Conservation (phyloP, 2,797 vertebrate genomes). For the Tapirus indicus region DNA sequence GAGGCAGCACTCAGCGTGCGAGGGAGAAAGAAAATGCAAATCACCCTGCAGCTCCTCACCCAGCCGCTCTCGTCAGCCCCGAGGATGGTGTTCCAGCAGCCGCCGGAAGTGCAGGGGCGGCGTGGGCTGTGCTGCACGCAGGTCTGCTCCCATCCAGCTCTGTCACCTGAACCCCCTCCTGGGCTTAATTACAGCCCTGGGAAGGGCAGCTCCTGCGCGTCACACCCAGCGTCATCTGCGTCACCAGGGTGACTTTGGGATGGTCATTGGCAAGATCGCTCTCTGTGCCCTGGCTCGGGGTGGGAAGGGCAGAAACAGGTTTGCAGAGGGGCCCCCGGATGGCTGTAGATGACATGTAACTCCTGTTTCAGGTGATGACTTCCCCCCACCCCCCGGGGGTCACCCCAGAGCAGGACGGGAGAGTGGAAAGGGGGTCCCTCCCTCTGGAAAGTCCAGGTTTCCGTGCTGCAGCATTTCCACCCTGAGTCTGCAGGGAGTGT, state of each 20-base stretch:
- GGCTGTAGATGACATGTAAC: not conserved
- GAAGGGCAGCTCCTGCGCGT: not conserved
- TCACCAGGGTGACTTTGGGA: not conserved
- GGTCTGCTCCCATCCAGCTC: not conserved
- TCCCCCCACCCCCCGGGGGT: not conserved
- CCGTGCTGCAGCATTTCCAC: too few species aligned
- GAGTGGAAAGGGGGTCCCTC: not conserved
- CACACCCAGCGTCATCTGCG: not conserved
- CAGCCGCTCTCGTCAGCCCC: rapidly evolving
- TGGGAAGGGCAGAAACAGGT: not conserved
- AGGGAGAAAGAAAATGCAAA: not conserved
- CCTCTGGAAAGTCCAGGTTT: not conserved
- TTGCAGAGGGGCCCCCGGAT: not conserved
- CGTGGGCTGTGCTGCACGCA: rapidly evolving
- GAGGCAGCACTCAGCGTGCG: not conserved
- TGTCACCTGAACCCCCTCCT: not conserved
- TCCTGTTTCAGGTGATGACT: not conserved
- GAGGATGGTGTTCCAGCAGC: not conserved
- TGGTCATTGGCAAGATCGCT: not conserved
- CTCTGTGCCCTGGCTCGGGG: not conserved
- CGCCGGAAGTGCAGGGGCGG: rapidly evolving
- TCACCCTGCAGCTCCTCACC: not conserved
- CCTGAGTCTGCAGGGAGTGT: not conserved
- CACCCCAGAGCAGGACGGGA: not conserved
- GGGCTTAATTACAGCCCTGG: not conserved